Conservation (phyloP, 2,888 invertebrate species). For the Tortricodes alternella region DNA sequence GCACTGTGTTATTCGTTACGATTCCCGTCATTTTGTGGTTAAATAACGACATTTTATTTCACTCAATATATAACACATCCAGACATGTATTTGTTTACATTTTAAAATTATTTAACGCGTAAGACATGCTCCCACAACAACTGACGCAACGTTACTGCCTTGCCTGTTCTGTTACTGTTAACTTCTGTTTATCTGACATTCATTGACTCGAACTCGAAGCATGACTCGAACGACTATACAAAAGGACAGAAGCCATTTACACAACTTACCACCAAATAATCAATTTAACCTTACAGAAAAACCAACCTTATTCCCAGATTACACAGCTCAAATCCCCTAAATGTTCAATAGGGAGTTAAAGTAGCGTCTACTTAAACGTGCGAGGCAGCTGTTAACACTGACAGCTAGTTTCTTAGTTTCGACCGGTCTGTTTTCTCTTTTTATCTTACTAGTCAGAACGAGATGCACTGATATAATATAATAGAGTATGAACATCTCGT, state of each 20-base stretch:
- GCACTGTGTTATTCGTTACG: slow-evolving; percentile 40
- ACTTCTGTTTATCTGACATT: no score
- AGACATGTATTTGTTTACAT: slow-evolving; percentile 70
- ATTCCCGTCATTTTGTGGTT: slow-evolving; percentile 47
- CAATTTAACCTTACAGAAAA: not conserved
- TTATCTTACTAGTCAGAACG: not conserved
- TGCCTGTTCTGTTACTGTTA: not conserved
- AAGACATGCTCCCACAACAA: slow-evolving; percentile 33
- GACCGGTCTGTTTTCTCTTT: slow-evolving; percentile 17
- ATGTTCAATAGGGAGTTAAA: not conserved
- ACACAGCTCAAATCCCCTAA: not conserved
- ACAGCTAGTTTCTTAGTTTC: slow-evolving; percentile 23
- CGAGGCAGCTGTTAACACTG: slow-evolving; percentile 20
- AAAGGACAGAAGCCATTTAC: not conserved
- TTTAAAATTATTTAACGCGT: slow-evolving; percentile 43
- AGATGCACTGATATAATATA: not conserved
- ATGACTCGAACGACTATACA: not conserved
- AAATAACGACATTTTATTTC: slow-evolving; percentile 38
- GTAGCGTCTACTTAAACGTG: slow-evolving; percentile 22
- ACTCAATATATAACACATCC: slow-evolving; percentile 42
- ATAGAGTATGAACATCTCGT: not conserved
- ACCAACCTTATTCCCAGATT: rapidly evolving
- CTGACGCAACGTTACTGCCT: slow-evolving; percentile 49
- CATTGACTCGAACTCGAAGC: slow-evolving; percentile 23
- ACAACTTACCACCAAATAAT: not conserved